These are phyloP conservation scores for Psittacus erithacus DNA, from an alignment of 2,113 vertebrate species.

Conservation along the genomic window DNA sequence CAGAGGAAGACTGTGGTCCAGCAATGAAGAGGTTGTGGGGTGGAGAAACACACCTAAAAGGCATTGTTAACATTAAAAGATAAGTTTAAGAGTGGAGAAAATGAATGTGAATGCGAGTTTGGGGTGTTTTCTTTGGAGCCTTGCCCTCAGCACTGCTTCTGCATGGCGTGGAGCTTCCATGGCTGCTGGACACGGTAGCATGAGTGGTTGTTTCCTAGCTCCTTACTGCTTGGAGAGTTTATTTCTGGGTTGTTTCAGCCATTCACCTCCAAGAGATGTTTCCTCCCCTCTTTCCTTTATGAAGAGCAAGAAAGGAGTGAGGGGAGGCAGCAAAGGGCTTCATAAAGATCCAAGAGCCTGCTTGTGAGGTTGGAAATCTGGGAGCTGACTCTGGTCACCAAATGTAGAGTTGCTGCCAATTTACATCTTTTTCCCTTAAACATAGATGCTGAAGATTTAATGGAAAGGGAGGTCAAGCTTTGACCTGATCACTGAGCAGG, in stretches of 20 bases:
- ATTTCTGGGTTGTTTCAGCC: not conserved
- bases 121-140: not conserved
- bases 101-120: not conserved
- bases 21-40: fast-evolving
- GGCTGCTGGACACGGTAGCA: not conserved
- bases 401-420: not conserved
- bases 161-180: not conserved
- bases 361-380: not conserved
- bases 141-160: not conserved
- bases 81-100: not conserved
- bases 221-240: not conserved
- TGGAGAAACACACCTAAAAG: not conserved
- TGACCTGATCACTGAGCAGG: slow-evolving; percentile 22
- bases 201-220: slow-evolving; percentile 24
- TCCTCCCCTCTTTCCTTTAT: not conserved
- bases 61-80: not conserved
- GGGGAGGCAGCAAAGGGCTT: not conserved
- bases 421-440: not conserved
- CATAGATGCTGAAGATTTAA: not conserved
- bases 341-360: not conserved
- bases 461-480: slow-evolving; percentile 26
- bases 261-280: not conserved
- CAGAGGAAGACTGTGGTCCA: not conserved
- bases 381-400: not conserved
- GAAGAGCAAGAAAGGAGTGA: not conserved